A percentile compares a stretch with the other conserved stretches of the same genome.
Evolutionary conservation across 2,797 vertebrate species (phyloP).

Genomic region (Myotis myotis): DNA sequence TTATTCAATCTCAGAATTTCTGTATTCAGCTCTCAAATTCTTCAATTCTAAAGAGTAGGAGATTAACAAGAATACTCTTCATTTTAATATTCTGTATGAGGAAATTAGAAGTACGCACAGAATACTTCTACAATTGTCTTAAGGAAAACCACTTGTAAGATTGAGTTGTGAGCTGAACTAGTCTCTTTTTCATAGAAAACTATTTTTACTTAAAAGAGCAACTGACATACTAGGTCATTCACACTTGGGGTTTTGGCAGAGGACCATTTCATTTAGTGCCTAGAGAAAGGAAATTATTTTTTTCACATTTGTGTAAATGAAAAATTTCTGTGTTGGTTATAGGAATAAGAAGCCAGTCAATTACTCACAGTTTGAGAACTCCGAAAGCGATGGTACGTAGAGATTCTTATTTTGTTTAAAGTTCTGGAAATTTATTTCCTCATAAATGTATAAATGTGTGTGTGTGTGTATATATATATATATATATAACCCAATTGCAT

Average conservation of each 20-base stretch:
- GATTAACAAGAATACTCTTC: neutral
- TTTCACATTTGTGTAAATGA: conserved; percentile 16
- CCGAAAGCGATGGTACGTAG: conserved; percentile 87
- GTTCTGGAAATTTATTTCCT: neutral
- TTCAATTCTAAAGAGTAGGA: neutral
- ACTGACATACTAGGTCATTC: neutral
- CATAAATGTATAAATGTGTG: neutral
- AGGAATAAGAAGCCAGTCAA: conserved; percentile 90
- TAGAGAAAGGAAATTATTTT: neutral
- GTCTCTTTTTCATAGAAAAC: neutral
- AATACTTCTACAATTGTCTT: neutral
- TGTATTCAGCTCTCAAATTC: neutral
- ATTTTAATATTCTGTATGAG: neutral
- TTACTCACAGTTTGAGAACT: conserved; percentile 88
- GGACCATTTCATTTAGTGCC: neutral
- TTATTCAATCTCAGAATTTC: neutral
- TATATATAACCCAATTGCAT: neutral
- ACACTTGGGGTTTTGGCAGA: neutral
- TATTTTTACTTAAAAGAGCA: conserved; percentile 38
- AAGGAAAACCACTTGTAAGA: neutral
- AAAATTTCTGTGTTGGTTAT: conserved; percentile 12
- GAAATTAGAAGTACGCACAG: neutral
- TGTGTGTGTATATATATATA: too few relatives aligned
- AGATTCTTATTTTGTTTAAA: conserved; percentile 37
- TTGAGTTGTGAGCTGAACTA: neutral